Percentiles rank a stretch among this genome's conserved stretches.
These are phyloP conservation scores for Lasioglossum baleicum DNA, from an alignment of 1,140 invertebrate species.

Conservation along the genomic window DNA sequence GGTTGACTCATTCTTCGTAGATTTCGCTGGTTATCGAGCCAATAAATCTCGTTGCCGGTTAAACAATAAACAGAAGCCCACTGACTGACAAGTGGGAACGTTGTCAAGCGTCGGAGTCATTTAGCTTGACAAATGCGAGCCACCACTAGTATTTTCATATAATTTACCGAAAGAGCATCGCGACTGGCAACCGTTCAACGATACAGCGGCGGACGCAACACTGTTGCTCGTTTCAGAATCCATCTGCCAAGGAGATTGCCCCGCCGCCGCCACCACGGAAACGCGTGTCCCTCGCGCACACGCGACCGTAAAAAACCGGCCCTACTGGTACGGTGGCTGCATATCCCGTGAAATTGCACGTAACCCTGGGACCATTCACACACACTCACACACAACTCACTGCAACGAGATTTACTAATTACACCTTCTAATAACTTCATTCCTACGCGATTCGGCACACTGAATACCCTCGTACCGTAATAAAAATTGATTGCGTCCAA, in stretches of 20 bases:
- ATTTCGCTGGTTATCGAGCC: neutral
- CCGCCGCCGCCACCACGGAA: slow-evolving; percentile 1
- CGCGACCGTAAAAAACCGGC: slow-evolving; percentile 11
- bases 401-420: slow-evolving; percentile 22
- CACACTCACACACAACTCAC: neutral
- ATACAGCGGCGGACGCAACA: neutral
- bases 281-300: neutral
- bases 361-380: neutral
- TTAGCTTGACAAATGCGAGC: neutral
- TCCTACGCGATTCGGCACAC: neutral
- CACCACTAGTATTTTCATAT: neutral
- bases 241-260: neutral
- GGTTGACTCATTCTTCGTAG: neutral
- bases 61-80: neutral
- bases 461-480: neutral
- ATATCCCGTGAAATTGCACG: slow-evolving; percentile 15
- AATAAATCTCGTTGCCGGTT: neutral
- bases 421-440: slow-evolving; percentile 23
- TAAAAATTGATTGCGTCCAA: neutral
- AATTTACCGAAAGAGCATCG: neutral
- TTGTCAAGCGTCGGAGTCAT: neutral
- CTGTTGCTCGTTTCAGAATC: slow-evolving; percentile 1
- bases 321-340: slow-evolving; percentile 18
- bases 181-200: slow-evolving; percentile 28
- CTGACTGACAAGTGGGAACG: neutral